Conservation (phyloP, 1,140 invertebrate genomes). For the Popillia japonica region DNA sequence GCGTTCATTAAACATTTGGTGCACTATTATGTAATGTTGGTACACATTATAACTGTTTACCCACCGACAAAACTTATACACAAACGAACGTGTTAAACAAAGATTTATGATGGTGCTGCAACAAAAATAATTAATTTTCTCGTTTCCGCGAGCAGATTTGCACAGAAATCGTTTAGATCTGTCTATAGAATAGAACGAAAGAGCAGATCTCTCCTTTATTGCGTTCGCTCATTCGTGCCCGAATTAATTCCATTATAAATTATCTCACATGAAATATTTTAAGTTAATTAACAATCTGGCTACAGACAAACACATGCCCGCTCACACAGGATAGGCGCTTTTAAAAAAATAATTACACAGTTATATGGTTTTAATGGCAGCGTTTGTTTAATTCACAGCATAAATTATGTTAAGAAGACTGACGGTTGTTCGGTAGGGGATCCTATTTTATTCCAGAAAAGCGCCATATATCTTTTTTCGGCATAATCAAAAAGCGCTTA, state of each 20-base stretch:
- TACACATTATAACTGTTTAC: too few species aligned
- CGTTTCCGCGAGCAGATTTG: too few species aligned
- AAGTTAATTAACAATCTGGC: slow-evolving; percentile 5
- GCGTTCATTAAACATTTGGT: too few species aligned
- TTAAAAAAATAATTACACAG: slow-evolving; percentile 16
- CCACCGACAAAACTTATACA: too few species aligned
- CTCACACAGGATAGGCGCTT: background rate
- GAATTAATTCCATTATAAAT: slow-evolving; percentile 12
- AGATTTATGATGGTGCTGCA: too few species aligned
- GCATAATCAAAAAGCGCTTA: slow-evolving; percentile 9
- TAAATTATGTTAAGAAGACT: slow-evolving; percentile 19
- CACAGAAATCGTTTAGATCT: too few species aligned
- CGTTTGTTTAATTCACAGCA: slow-evolving; percentile 10
- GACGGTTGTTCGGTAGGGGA: background rate
- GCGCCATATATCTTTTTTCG: background rate
- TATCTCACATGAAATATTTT: slow-evolving; percentile 11
- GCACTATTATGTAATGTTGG: too few species aligned
- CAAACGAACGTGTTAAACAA: too few species aligned
- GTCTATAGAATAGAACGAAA: too few species aligned
- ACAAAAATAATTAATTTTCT: too few species aligned
- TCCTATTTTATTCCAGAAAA: slow-evolving; percentile 7
- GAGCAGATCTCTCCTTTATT: background rate
- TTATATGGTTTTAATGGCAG: slow-evolving; percentile 8
- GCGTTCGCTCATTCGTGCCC: background rate
- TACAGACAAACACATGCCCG: background rate